Base-by-base conservation (phyloP, 1,140 invertebrate species). In the Drosophila bipectinata region DNA sequence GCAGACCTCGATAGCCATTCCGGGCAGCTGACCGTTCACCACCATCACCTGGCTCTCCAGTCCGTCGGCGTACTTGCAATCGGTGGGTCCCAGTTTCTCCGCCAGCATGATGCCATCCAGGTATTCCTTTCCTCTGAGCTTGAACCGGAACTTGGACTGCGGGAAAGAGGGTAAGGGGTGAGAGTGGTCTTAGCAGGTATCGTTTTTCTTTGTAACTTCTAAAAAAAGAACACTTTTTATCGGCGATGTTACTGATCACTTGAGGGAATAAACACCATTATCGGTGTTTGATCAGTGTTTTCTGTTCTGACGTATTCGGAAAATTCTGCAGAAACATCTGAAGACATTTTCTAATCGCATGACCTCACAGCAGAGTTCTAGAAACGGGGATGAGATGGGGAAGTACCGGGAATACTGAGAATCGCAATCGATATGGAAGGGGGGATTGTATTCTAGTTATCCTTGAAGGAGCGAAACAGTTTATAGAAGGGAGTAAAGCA, bases 1-100 rank as follows among this genome's bases (percentile, higher is more conserved):
- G 69, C 94, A 95, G 0, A 95, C 94, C 91, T 91, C 90, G n/a
- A 91, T 90, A 4, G 63, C 45, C 18, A 75, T 94, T 3, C 94
- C 95, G 1, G 95, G 95, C 30, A 95, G 58, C 82, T 93, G 92
- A 28, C 94, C 90, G 75, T 95, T 95, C 1, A 94, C 93, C 1
- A 93, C 92, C 37, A 93, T 89, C 8, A 95, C 90, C 6, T 92
- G 92, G 24, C 93, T 90, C 21, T 93, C 80, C 9, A 92, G 64
- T 0, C 95, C 95, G 77, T 95, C 93, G 0, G 92, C 94, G 8
- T 93, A 77, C 9, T 95, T 92, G 79, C 95, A 95, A 57, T 95
- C 92, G 72, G 45, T 62, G 6, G 45, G 2, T 21, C 39, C n/a
- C 77, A 67, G 37, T 21, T 54, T 34, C 10, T 71, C 77, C 0